These are phyloP conservation scores for Hemichromis elongatus DNA, from an alignment of 2,113 vertebrate species.

Conservation along the genomic window DNA sequence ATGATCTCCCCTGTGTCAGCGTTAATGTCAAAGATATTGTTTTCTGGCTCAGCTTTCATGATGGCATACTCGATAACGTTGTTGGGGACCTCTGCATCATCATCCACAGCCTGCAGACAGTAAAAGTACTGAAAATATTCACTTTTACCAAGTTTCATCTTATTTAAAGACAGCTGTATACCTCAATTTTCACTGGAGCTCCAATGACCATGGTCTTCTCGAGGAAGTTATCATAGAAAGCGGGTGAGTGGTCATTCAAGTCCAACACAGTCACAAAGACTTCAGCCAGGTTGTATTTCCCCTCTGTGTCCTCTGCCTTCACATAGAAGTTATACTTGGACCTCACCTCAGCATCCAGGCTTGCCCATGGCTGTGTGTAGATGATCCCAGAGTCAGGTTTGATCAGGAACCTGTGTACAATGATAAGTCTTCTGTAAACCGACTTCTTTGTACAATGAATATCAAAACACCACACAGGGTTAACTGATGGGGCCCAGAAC, in stretches of 20 bases:
- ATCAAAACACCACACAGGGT: not conserved
- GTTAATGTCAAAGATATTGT: slow-evolving; percentile 92
- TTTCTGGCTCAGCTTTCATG: slow-evolving; percentile 88
- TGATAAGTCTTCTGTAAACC: not conserved
- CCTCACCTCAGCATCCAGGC: slow-evolving; percentile 86
- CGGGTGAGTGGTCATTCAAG: slow-evolving; percentile 91
- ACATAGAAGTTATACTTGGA: slow-evolving; percentile 93
- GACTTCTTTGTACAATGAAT: not conserved
- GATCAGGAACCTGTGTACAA: slow-evolving; percentile 83
- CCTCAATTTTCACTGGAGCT: slow-evolving; percentile 89
- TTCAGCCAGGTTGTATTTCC: slow-evolving; percentile 90
- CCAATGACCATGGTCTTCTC: slow-evolving; percentile 94
- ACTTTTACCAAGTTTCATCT: not conserved
- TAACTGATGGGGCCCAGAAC: not conserved
- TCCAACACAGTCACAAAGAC: slow-evolving; percentile 90
- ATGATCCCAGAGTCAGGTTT: slow-evolving; percentile 87
- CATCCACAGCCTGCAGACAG: slow-evolving; percentile 81
- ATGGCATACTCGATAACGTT: slow-evolving; percentile 96
- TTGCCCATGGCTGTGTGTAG: slow-evolving; percentile 94
- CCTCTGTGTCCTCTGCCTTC: slow-evolving; percentile 91
- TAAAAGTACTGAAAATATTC: not conserved
- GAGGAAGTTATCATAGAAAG: slow-evolving; percentile 87
- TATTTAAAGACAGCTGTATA: not conserved
- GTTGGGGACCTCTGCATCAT: slow-evolving; percentile 94
- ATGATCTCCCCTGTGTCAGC: slow-evolving; percentile 88